Conservation (phyloP, 2,113 vertebrate species). For the Naja naja region DNA sequence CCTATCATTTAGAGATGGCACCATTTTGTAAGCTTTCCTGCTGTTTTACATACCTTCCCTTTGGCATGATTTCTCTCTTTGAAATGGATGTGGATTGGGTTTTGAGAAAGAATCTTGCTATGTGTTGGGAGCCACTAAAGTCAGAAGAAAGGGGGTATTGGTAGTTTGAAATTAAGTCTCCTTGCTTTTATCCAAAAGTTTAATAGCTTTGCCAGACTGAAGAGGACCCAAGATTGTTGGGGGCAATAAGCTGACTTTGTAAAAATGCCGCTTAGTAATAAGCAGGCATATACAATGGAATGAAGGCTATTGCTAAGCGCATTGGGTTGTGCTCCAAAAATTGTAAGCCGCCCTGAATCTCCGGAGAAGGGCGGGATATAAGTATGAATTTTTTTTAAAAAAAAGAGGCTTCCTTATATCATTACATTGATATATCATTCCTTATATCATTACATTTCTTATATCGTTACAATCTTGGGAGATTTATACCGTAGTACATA, state of each 20-base stretch:
- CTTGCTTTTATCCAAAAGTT: neutral
- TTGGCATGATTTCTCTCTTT: neutral
- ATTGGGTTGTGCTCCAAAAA: too few relatives aligned
- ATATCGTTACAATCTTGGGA: neutral
- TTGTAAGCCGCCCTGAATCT: too few relatives aligned
- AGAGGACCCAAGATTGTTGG: too few relatives aligned
- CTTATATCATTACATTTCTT: too few relatives aligned
- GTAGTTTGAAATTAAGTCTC: neutral
- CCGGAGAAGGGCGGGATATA: too few relatives aligned
- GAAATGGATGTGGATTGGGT: neutral
- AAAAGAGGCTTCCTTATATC: neutral
- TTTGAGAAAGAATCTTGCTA: neutral
- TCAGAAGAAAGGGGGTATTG: neutral
- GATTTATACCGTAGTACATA: neutral
- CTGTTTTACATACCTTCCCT: neutral
- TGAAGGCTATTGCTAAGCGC: too few relatives aligned
- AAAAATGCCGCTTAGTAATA: too few relatives aligned
- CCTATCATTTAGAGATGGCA: neutral
- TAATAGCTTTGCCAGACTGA: neutral
- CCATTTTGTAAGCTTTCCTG: neutral
- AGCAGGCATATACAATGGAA: too few relatives aligned
- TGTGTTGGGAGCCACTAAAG: neutral
- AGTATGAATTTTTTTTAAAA: too few relatives aligned
- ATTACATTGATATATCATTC: neutral
- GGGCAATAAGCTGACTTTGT: too few relatives aligned